Conservation (phyloP, 2,113 vertebrate genomes). For the Microcebus tavaratra region DNA sequence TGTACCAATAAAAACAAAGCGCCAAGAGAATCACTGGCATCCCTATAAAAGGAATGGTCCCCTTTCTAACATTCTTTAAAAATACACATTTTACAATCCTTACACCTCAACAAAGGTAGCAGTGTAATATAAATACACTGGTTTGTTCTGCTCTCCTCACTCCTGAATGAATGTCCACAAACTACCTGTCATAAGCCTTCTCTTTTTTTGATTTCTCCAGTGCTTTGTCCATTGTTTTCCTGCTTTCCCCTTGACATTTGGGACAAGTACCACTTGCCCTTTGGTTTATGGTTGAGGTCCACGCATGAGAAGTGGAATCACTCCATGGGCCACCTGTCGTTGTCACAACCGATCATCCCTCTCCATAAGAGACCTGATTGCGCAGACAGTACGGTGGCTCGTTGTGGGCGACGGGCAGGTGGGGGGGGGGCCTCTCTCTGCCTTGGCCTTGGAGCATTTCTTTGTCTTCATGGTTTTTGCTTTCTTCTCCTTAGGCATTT, state of each 20-base stretch:
- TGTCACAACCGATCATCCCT: conserved; percentile 99
- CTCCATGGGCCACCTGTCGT: conserved; percentile 97
- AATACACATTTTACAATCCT: conserved; percentile 81
- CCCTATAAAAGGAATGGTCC: conserved; percentile 79
- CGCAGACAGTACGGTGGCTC: conserved; percentile 98
- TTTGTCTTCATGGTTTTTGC: conserved; percentile 97
- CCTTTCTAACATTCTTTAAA: conserved; percentile 80
- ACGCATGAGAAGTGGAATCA: conserved; percentile 99
- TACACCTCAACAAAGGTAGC: conserved; percentile 78
- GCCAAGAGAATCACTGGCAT: conserved; percentile 67
- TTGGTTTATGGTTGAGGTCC: conserved; percentile 97
- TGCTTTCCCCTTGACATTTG: conserved; percentile 95
- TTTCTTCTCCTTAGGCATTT: conserved; percentile 94
- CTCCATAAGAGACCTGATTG: conserved; percentile 97
- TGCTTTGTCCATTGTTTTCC: conserved; percentile 99
- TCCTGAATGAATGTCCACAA: conserved; percentile 23
- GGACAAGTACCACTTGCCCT: conserved; percentile 99
- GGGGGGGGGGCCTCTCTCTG: conserved; percentile 94
- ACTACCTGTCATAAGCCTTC: conserved; percentile 96
- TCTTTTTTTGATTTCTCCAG: conserved; percentile 97
- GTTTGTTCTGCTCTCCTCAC: conserved; percentile 44
- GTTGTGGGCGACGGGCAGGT: conserved; percentile 97
- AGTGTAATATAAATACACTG: conserved; percentile 82
- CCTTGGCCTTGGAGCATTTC: conserved; percentile 96
- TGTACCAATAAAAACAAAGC: conserved; percentile 70